These are phyloP conservation scores for Spinus olivaceus DNA, from an alignment of 2,797 vertebrate genomes.

Conservation along the genomic window DNA sequence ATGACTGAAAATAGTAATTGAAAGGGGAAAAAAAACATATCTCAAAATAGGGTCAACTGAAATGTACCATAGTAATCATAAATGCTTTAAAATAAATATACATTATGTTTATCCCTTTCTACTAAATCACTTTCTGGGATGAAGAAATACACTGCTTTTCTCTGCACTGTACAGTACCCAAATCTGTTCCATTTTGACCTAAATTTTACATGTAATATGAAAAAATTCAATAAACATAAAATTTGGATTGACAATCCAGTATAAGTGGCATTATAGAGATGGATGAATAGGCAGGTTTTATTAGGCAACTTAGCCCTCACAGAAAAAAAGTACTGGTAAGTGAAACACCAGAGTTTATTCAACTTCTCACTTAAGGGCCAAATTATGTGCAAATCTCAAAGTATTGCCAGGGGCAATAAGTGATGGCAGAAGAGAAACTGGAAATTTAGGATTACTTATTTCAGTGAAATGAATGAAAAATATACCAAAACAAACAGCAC, in stretches of 20 bases:
- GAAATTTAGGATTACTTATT: constrained; percentile 29
- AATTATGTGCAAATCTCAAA: neutral
- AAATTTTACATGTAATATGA: neutral
- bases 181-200: neutral
- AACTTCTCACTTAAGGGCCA: neutral
- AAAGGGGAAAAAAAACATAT: neutral
- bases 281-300: neutral
- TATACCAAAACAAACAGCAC: neutral
- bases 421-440: constrained; percentile 9
- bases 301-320: neutral
- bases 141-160: neutral
- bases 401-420: neutral
- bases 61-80: neutral
- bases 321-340: neutral
- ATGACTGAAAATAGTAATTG: neutral
- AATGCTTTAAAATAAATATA: neutral
- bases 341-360: neutral
- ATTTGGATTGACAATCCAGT: neutral
- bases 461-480: neutral
- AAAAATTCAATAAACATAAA: neutral
- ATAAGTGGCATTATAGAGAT: neutral
- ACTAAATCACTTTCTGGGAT: neutral
- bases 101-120: neutral
- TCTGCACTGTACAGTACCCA: neutral
- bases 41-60: neutral